Conservation (phyloP, 2,888 invertebrate genomes). For the Diadegma fenestrale region DNA sequence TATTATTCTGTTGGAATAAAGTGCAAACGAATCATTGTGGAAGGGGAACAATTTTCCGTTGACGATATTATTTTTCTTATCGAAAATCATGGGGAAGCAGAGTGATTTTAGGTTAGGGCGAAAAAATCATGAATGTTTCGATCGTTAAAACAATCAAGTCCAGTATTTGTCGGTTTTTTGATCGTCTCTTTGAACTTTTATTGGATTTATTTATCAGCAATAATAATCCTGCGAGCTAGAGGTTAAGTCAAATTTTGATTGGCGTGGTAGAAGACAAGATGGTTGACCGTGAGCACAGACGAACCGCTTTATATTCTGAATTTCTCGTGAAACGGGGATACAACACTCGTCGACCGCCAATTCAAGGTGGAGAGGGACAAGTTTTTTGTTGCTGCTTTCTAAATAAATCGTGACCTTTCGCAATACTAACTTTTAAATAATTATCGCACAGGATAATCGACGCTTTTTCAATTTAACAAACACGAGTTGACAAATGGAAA, state of each 20-base stretch:
- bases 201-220: neutral
- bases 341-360: conserved; percentile 61
- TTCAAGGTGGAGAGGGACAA: conserved; percentile 30
- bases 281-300: conserved; percentile 83
- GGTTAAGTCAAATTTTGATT: conserved; percentile 81
- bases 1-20: neutral
- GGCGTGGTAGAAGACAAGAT: conserved; percentile 83
- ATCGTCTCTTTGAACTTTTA: conserved; percentile 45
- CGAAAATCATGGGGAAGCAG: neutral
- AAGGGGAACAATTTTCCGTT: neutral
- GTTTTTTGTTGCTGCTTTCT: neutral
- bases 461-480: neutral
- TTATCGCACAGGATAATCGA: neutral
- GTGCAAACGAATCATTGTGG: neutral
- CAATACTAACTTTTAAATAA: neutral
- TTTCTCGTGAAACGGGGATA: conserved; percentile 77
- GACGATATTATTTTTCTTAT: neutral
- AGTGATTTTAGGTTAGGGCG: neutral
- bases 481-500: conserved; percentile 3
- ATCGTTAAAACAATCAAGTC: conserved; percentile 13
- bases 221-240: conserved; percentile 41
- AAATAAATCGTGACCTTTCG: conserved; percentile 1
- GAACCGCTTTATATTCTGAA: conserved; percentile 69
- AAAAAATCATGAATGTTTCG: neutral
- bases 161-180: conserved; percentile 38